Evolutionary conservation across 2,888 invertebrate genomes (phyloP).

Genomic region (Dicroscelio sp.): DNA sequence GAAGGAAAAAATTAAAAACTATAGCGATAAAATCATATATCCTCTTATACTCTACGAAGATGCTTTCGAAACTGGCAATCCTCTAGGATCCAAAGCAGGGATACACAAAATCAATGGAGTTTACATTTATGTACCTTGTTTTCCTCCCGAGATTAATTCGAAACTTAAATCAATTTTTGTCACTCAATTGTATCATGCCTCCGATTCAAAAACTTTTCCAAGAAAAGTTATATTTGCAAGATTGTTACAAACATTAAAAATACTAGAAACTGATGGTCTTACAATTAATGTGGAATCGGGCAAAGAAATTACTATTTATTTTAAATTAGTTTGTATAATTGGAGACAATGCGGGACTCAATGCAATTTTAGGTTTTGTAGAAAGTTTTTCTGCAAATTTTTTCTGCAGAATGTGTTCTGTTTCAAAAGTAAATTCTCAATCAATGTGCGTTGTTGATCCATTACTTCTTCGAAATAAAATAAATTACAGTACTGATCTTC

Average conservation of each 20-base stretch:
- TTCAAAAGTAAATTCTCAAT: conserved; percentile 4
- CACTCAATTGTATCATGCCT: conserved; percentile 26
- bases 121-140: conserved; percentile 19
- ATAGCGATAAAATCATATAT: background rate
- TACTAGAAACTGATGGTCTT: conserved; percentile 20
- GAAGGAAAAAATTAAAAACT: conserved; percentile 26
- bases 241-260: background rate
- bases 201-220: background rate
- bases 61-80: conserved; percentile 46
- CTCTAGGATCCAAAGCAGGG: conserved; percentile 33
- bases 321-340: conserved; percentile 26
- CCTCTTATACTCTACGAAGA: conserved; percentile 39
- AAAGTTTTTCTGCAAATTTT: conserved; percentile 31
- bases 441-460: conserved; percentile 36
- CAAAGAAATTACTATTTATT: conserved; percentile 32
- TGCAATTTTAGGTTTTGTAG: conserved; percentile 6
- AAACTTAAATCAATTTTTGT: conserved; percentile 24
- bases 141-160: conserved; percentile 1
- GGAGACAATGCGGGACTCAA: conserved; percentile 32
- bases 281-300: background rate
- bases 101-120: conserved; percentile 37
- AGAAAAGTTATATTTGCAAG: conserved; percentile 23
- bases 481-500: conserved; percentile 21
- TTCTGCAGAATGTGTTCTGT: conserved; percentile 21
- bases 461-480: conserved; percentile 33